phyloP scores from a whole-genome alignment of 2,113 vertebrate species.

The Raphicerus campestris region DNA sequence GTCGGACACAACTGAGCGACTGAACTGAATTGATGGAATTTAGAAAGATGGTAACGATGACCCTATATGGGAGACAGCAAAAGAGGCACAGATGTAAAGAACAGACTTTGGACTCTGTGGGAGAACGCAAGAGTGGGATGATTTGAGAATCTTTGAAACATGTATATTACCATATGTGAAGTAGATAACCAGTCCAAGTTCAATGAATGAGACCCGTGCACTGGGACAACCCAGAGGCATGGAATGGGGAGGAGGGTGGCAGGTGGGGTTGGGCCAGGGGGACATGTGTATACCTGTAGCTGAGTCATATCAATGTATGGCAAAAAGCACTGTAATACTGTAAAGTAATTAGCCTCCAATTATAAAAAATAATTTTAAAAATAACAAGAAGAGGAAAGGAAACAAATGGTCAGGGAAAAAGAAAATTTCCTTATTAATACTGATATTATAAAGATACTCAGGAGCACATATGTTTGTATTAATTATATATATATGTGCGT shows the following conservation, averaged over 20 bases:
- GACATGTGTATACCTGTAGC: fast-evolving
- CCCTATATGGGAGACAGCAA: not conserved
- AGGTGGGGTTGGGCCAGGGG: fast-evolving
- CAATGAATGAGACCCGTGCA: not conserved
- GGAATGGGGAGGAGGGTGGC: not conserved
- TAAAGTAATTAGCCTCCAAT: not conserved
- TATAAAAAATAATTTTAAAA: not conserved
- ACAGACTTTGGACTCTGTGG: not conserved
- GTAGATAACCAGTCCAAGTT: not conserved
- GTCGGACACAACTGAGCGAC: no score
- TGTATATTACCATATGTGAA: not conserved
- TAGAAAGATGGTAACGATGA: not conserved
- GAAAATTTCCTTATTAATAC: not conserved
- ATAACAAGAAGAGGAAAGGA: not conserved
- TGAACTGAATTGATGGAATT: not conserved
- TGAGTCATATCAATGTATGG: not conserved
- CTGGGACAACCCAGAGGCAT: not conserved
- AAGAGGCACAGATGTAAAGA: not conserved
- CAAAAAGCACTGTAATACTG: not conserved
- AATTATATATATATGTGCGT: fast-evolving
- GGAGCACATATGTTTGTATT: not conserved
- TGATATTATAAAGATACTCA: not conserved
- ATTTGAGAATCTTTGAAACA: not conserved
- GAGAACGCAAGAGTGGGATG: not conserved
- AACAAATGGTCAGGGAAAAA: no score